These are phyloP conservation scores for Anguilla marmorata DNA, from an alignment of 2,797 vertebrate genomes.

Conservation along the genomic window DNA sequence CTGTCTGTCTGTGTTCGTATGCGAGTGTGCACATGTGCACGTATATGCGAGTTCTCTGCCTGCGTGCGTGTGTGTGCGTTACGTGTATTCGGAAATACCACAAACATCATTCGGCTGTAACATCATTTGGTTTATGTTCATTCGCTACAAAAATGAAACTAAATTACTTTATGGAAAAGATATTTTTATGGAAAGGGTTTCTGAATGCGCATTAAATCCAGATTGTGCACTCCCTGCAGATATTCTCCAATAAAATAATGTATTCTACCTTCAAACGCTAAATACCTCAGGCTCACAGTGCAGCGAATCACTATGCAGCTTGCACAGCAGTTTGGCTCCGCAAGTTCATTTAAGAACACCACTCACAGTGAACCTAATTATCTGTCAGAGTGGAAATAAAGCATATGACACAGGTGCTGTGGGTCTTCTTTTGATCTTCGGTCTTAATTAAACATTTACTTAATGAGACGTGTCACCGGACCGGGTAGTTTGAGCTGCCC, in stretches of 20 bases:
- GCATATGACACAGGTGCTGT: background rate
- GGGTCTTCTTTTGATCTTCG: background rate
- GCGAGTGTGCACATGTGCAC: background rate
- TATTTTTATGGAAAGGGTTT: background rate
- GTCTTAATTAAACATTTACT: conserved; percentile 21
- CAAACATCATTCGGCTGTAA: background rate
- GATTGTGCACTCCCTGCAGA: background rate
- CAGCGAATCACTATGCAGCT: background rate
- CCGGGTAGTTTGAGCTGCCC: background rate
- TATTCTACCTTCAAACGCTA: background rate
- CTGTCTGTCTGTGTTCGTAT: background rate
- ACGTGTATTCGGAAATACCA: background rate
- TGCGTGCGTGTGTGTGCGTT: background rate
- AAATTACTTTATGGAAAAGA: conserved; percentile 16
- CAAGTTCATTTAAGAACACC: conserved; percentile 15
- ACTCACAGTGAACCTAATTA: conserved; percentile 7
- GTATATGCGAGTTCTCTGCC: background rate
- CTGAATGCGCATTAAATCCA: conserved; percentile 18
- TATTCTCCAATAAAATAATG: conserved; percentile 6
- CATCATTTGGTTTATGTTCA: background rate
- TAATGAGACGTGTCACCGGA: background rate
- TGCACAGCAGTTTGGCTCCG: background rate
- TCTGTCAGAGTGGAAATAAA: background rate
- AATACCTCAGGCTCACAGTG: background rate
- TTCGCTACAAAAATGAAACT: conserved; percentile 1